Evolutionary conservation across 2,797 vertebrate genomes (phyloP), one percentile per base, ranked within the genome.

Genomic region (Acanthopagrus latus): DNA sequence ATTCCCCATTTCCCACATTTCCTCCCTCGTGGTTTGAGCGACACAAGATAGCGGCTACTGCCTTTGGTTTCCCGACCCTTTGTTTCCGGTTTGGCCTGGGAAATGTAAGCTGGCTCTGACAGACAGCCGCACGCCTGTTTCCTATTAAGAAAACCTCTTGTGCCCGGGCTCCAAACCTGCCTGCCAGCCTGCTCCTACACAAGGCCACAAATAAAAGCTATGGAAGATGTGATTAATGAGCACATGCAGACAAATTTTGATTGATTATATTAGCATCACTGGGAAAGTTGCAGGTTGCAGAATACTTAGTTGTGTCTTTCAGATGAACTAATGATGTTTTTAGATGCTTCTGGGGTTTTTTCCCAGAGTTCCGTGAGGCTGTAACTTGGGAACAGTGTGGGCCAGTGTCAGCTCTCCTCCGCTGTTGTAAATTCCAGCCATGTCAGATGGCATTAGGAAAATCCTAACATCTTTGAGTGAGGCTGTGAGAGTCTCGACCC

Each of bases 31-130:
- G 87, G 89, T 84, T 78, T 20, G 85, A 86, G 85, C 82, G 92
- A 93, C 93, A 92, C 88, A 57, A 87, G 91, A 94, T 91, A 92
- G 90, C 71, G 11, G 88, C 92, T 91, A 92, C 90, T 54, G 85
- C 91, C 88, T 92, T 89, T 89, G 74, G 73, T 91, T 90, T 71
- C 84, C 88, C 51, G 78, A 88, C 89, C 90, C 67, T 74, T 64
- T 90, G 92, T 94, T 95, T 95, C 93, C 92, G 89, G 76, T 82
- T 82, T 25, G 54, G 94, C 95, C 95, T 94, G 95, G 95, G 95
- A 96, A 96, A 94, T 93, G 92, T 90, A 90, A 90, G 91, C 90
- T n/a, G 7, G 86, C 83, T 80, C 88, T 90, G 90, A 91, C 88
- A 92, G 93, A 86, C 87, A 60, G 86, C 85, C 88, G 44, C 82